phyloP scores from a whole-genome alignment of 2,797 vertebrate genomes.

The Luscinia megarhynchos region DNA sequence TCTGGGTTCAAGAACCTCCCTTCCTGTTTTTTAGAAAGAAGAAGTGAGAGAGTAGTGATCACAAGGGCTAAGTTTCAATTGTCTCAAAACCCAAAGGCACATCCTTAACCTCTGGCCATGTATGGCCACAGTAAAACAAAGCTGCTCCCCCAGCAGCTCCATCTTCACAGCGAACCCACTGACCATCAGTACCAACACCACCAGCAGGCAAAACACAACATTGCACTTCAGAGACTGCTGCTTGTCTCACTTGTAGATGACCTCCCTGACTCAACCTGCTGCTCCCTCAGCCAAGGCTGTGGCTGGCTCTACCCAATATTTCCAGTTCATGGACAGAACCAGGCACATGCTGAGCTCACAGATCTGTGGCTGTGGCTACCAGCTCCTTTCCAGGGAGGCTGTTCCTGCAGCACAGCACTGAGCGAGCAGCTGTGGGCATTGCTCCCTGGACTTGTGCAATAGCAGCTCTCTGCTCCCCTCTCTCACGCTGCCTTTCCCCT shows the following conservation, averaged over 20 bases:
- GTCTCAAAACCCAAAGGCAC: background rate
- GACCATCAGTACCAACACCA: background rate
- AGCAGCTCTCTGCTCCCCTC: background rate
- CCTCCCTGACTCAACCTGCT: background rate
- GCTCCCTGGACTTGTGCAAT: background rate
- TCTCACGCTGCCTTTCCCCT: background rate
- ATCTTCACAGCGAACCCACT: background rate
- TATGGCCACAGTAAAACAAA: background rate
- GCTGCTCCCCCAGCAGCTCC: background rate
- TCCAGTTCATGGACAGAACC: background rate
- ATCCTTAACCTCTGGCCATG: background rate
- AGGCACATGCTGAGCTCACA: background rate
- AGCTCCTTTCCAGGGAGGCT: background rate
- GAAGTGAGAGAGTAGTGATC: background rate
- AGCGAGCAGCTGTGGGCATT: background rate
- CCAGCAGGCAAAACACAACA: background rate
- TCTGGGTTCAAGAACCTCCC: background rate
- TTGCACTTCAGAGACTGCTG: background rate
- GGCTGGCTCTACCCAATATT: background rate
- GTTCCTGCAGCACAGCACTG: background rate
- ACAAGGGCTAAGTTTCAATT: background rate
- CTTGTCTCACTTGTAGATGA: background rate
- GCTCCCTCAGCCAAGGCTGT: background rate
- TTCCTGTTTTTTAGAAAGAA: slow-evolving; percentile 37
- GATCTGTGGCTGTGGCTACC: background rate